Evolutionary conservation across 2,888 invertebrate genomes (phyloP).

Genomic region (Steromphala cineraria): DNA sequence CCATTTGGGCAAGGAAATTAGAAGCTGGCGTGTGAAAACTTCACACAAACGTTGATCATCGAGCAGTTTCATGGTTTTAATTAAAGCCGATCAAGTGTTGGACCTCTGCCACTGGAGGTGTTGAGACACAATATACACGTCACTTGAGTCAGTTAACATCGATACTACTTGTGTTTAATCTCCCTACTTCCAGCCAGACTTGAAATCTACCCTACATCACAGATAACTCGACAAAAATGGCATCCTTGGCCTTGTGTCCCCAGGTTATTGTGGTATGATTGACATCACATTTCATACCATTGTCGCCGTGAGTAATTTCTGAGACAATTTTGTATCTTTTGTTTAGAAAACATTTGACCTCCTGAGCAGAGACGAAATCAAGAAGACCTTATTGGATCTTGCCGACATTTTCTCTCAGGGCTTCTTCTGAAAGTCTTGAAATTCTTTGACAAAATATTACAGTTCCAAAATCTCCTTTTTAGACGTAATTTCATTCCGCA

Average conservation of each 20-base stretch:
- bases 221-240: background rate
- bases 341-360: slow-evolving; percentile 29
- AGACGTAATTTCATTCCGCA: background rate
- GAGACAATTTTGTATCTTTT: slow-evolving; percentile 17
- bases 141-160: background rate
- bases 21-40: no score
- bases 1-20: no score
- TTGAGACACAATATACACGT: background rate
- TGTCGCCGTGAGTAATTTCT: slow-evolving; percentile 24
- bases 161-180: background rate
- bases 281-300: slow-evolving; percentile 17
- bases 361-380: background rate
- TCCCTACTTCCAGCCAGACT: background rate
- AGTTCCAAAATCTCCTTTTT: background rate
- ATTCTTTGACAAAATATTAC: slow-evolving; percentile 20
- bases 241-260: background rate
- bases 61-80: background rate
- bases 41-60: background rate
- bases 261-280: background rate
- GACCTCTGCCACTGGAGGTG: background rate
- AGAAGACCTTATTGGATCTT: background rate
- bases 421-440: background rate
- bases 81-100: slow-evolving; percentile 5
- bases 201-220: background rate
- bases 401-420: background rate